Evolutionary conservation across 2,888 invertebrate species (phyloP).

Genomic region (Rhingia campestris): DNA sequence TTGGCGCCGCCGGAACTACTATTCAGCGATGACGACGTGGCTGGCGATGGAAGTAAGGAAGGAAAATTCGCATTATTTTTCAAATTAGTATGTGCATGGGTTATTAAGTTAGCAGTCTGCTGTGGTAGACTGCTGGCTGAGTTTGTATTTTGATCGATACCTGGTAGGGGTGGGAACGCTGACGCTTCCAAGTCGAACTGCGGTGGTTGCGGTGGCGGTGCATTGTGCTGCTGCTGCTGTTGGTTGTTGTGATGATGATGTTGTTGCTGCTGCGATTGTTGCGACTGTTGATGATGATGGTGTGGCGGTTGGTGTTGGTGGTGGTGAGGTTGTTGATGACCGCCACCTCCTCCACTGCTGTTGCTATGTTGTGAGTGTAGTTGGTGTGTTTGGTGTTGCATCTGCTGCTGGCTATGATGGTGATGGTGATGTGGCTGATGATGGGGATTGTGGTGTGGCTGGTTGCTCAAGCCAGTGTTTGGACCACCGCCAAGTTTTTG

Average conservation of each 20-base stretch:
- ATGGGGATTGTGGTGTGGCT: slow-evolving; percentile 74
- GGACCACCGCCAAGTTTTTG: slow-evolving; percentile 64
- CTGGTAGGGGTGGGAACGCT: slow-evolving; percentile 91
- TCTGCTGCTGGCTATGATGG: slow-evolving; percentile 73
- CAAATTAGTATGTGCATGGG: slow-evolving; percentile 65
- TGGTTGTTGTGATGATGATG: slow-evolving; percentile 75
- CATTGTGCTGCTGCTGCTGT: slow-evolving; percentile 79
- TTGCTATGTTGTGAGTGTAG: slow-evolving; percentile 63
- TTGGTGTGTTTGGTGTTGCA: slow-evolving; percentile 73
- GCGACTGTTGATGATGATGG: slow-evolving; percentile 75
- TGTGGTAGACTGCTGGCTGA: slow-evolving; percentile 64
- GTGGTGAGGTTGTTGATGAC: slow-evolving; percentile 63
- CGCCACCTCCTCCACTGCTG: slow-evolving; percentile 63
- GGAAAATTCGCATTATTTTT: slow-evolving; percentile 75
- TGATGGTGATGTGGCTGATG: slow-evolving; percentile 77
- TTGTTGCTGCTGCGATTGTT: slow-evolving; percentile 76
- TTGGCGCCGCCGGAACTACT: slow-evolving; percentile 35
- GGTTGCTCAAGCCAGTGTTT: slow-evolving; percentile 50
- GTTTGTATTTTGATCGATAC: slow-evolving; percentile 83
- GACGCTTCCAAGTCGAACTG: slow-evolving; percentile 91
- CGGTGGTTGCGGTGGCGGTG: slow-evolving; percentile 83
- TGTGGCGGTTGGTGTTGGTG: slow-evolving; percentile 56
- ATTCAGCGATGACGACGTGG: slow-evolving; percentile 64
- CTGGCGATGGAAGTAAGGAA: slow-evolving; percentile 75
- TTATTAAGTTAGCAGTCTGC: slow-evolving; percentile 62